Evolutionary conservation across 2,113 vertebrate species (phyloP).

Genomic region (Nothoprocta perdicaria): DNA sequence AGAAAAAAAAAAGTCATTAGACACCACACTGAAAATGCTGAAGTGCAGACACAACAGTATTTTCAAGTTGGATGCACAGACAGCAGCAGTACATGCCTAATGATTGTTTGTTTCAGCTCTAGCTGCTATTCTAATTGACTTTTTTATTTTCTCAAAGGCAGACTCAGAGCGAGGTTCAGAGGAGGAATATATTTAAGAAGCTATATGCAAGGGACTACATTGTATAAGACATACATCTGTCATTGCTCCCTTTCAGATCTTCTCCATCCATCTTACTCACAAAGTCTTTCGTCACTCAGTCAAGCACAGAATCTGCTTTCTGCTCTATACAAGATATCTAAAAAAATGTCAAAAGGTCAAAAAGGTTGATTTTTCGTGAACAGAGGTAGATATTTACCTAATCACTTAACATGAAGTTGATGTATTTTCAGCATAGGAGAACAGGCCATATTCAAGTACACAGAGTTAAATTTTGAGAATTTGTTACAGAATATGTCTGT

Average conservation of each 20-base stretch:
- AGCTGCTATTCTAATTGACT: constrained; percentile 30
- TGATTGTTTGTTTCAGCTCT: constrained; percentile 27
- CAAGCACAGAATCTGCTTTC: not conserved
- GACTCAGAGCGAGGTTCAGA: constrained; percentile 14
- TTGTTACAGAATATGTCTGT: not conserved
- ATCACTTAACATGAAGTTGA: not conserved
- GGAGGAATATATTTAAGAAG: not conserved
- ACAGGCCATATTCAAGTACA: not conserved
- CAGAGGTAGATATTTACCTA: not conserved
- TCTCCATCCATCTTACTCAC: not conserved
- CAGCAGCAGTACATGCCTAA: constrained; percentile 27
- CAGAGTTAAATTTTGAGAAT: not conserved
- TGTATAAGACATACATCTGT: not conserved
- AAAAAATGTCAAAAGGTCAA: not conserved
- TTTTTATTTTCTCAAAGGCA: constrained; percentile 3
- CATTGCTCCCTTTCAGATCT: not conserved
- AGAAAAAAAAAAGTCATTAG: constrained; percentile 9
- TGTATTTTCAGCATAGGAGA: not conserved
- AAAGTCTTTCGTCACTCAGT: not conserved
- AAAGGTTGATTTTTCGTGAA: not conserved
- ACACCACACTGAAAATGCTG: constrained; percentile 25
- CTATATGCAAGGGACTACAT: not conserved
- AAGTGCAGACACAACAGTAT: constrained; percentile 41
- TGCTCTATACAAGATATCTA: not conserved
- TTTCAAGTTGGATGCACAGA: constrained; percentile 46